Percentiles rank a stretch among this genome's conserved stretches.
Evolutionary conservation across 2,888 invertebrate species (phyloP).

Genomic region (Tetranychus truncatus): DNA sequence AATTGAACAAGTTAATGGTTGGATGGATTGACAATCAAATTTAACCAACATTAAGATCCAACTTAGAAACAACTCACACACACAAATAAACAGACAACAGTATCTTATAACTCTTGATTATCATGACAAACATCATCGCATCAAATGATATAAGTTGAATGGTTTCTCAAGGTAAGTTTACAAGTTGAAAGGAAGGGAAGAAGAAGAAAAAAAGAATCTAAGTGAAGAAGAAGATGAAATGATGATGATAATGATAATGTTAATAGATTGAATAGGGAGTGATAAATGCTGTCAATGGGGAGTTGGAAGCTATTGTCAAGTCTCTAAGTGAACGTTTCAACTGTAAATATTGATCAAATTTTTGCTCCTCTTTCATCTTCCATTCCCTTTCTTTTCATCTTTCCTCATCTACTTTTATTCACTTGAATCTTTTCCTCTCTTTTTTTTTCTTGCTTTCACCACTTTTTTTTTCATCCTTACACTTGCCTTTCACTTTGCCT

Average conservation of each 20-base stretch:
- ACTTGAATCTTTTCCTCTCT: background rate
- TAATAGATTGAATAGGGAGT: background rate
- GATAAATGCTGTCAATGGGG: background rate
- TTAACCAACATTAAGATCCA: background rate
- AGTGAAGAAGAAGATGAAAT: no score
- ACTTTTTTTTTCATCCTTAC: background rate
- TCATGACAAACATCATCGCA: background rate
- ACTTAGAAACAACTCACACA: no score
- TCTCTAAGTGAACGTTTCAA: background rate
- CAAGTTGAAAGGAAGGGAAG: background rate
- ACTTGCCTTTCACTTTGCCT: background rate
- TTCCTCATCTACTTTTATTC: background rate
- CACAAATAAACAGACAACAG: no score
- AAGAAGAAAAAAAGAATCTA: no score
- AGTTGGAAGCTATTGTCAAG: background rate
- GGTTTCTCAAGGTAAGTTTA: background rate
- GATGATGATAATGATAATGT: background rate
- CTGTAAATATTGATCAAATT: background rate
- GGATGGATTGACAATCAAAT: background rate
- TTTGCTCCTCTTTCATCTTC: background rate
- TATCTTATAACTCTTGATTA: background rate
- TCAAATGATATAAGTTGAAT: background rate
- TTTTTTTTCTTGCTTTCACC: background rate
- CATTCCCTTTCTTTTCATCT: background rate
- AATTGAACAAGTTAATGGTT: background rate